These are phyloP conservation scores for Syngnathus scovelli DNA, from an alignment of 2,113 vertebrate genomes.

Conservation along the genomic window DNA sequence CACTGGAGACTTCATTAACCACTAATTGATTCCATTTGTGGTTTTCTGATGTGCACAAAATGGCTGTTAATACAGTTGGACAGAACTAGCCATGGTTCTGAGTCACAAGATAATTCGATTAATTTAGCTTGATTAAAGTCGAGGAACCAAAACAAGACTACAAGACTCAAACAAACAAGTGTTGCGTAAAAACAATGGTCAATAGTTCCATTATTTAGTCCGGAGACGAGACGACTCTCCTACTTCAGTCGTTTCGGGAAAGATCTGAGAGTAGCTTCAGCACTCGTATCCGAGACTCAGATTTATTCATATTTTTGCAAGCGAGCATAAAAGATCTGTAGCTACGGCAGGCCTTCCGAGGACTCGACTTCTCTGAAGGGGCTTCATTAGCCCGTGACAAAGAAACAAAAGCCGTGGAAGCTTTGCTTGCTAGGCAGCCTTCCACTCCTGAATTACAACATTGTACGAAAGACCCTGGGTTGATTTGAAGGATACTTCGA, in stretches of 20 bases:
- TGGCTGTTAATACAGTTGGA: conserved; percentile 31
- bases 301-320: conserved; percentile 45
- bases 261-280: conserved; percentile 5
- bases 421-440: neutral
- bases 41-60: conserved; percentile 36
- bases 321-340: conserved; percentile 43
- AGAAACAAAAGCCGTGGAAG: neutral
- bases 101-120: conserved; percentile 52
- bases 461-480: neutral
- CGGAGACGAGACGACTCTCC: neutral
- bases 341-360: conserved; percentile 24
- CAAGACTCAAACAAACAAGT: neutral
- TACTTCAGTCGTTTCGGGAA: conserved; percentile 17
- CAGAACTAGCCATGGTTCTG: conserved; percentile 20
- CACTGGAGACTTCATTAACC: conserved; percentile 59
- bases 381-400: conserved; percentile 38
- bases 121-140: conserved; percentile 47
- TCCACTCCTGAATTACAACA: no score
- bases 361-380: conserved; percentile 22
- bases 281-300: conserved; percentile 25
- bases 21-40: conserved; percentile 59
- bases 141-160: conserved; percentile 4
- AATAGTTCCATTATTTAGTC: neutral
- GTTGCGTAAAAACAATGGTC: conserved; percentile 14
- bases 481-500: neutral